A percentile compares a stretch with the other conserved stretches of the same genome.
Evolutionary conservation across 1,140 invertebrate species (phyloP).

Genomic region (Drosophila pectinifera): DNA sequence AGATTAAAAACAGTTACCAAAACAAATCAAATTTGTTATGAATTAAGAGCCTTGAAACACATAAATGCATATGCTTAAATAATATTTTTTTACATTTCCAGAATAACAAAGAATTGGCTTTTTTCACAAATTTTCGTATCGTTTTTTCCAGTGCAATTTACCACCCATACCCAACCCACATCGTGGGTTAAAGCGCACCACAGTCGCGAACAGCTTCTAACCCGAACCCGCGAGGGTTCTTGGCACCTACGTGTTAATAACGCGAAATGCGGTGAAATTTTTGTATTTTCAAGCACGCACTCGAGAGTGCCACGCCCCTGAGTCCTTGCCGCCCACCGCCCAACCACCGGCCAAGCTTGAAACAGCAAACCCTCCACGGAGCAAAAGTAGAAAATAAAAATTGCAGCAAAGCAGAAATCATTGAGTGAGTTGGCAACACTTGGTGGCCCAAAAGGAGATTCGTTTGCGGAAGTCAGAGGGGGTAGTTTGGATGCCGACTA

Average conservation of each 20-base stretch:
- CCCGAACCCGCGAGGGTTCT: constrained; percentile 12
- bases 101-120: background rate
- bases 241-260: constrained; percentile 82
- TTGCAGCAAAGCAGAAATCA: constrained; percentile 63
- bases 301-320: constrained; percentile 67
- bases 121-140: background rate
- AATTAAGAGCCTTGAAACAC: no score
- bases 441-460: constrained; percentile 44
- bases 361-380: constrained; percentile 47
- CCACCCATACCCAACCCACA: background rate
- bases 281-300: constrained; percentile 78
- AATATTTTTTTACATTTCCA: no score
- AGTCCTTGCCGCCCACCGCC: constrained; percentile 47
- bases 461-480: background rate
- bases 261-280: constrained; percentile 79
- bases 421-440: constrained; percentile 79
- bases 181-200: constrained; percentile 16
- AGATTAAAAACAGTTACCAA: no score
- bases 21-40: background rate
- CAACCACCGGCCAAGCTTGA: constrained; percentile 34
- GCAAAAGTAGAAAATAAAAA: constrained; percentile 47
- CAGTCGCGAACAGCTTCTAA: constrained; percentile 18
- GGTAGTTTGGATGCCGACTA: constrained; percentile 19
- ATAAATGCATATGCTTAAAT: no score
- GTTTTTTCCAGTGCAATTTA: constrained; percentile 20